Evolutionary conservation across 2,113 vertebrate genomes (phyloP).

Genomic region (Psophia crepitans): DNA sequence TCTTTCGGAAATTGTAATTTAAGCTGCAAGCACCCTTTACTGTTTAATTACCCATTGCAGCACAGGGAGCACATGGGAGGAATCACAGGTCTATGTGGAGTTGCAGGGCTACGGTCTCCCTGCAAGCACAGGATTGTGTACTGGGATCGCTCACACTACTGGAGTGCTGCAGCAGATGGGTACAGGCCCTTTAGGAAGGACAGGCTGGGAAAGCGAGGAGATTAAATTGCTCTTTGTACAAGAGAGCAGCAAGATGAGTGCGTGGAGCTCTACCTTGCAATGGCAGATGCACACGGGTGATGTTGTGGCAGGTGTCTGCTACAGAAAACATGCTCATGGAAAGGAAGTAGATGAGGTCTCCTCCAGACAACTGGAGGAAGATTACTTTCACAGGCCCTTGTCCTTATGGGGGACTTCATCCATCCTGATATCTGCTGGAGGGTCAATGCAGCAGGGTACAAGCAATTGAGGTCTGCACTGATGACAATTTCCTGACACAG

Average conservation of each 20-base stretch:
- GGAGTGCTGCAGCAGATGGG: background rate
- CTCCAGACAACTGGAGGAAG: background rate
- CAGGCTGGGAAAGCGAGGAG: background rate
- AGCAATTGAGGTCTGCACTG: background rate
- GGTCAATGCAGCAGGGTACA: background rate
- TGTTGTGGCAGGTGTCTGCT: background rate
- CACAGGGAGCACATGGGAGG: background rate
- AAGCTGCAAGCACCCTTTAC: background rate
- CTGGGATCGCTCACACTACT: background rate
- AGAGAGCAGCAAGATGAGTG: background rate
- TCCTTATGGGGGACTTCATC: background rate
- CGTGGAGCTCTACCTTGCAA: background rate
- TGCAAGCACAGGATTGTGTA: background rate
- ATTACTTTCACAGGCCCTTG: background rate
- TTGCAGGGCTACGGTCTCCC: background rate
- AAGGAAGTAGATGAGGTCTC: background rate
- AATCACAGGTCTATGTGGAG: background rate
- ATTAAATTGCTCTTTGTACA: background rate
- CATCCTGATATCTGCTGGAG: background rate
- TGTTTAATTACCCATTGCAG: background rate
- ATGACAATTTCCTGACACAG: background rate
- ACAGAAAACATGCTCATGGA: background rate
- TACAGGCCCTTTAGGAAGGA: background rate
- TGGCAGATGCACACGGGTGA: rapidly evolving
- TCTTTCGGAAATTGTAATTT: background rate